Conservation (phyloP, 1,140 invertebrate species). For the Oncopeltus fasciatus region DNA sequence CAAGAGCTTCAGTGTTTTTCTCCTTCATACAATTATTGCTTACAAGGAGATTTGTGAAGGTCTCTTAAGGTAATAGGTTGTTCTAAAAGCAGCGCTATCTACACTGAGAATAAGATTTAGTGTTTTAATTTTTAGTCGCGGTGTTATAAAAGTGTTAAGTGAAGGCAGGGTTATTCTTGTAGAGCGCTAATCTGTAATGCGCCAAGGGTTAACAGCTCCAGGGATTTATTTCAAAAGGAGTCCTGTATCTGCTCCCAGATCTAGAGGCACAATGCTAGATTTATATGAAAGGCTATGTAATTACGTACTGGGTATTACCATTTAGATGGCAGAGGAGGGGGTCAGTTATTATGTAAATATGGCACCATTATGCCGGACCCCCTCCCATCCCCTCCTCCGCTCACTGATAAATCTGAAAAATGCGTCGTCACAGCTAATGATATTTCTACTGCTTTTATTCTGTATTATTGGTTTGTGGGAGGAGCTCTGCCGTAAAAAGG, state of each 20-base stretch:
- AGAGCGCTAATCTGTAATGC: too few relatives aligned
- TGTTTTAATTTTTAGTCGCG: too few relatives aligned
- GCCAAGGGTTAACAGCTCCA: not conserved
- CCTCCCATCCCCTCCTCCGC: too few relatives aligned
- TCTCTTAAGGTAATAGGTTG: too few relatives aligned
- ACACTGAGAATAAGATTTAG: too few relatives aligned
- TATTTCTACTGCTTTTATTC: constrained; percentile 22
- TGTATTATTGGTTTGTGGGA: constrained; percentile 16
- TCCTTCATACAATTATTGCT: too few relatives aligned
- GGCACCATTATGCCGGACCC: constrained; percentile 9
- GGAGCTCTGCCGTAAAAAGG: constrained; percentile 11
- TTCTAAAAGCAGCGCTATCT: too few relatives aligned
- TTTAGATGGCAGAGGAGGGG: constrained; percentile 14
- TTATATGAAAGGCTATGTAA: constrained; percentile 17
- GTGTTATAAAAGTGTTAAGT: too few relatives aligned
- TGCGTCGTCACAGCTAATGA: constrained; percentile 20
- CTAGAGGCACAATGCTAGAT: constrained; percentile 9
- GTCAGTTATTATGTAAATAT: constrained; percentile 18
- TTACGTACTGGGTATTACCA: constrained; percentile 19
- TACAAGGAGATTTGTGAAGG: too few relatives aligned
- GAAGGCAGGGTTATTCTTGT: too few relatives aligned
- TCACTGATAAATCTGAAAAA: constrained; percentile 19
- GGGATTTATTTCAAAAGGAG: constrained; percentile 2
- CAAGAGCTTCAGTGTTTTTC: too few relatives aligned
- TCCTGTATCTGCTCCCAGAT: not conserved